These are phyloP conservation scores for Felis chaus DNA, from an alignment of 2,113 vertebrate genomes.

Conservation along the genomic window DNA sequence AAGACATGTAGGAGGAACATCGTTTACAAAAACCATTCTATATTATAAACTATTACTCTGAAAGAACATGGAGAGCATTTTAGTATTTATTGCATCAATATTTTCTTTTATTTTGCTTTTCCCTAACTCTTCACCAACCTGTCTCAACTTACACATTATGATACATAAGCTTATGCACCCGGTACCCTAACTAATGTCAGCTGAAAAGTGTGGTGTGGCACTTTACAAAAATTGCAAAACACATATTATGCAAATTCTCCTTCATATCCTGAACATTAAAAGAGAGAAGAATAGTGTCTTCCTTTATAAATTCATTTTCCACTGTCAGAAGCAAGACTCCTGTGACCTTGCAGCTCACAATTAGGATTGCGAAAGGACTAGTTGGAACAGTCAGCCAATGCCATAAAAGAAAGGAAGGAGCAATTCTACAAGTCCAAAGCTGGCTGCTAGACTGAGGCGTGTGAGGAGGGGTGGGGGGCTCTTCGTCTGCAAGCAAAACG, in stretches of 20 bases:
- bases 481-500: conserved; percentile 47
- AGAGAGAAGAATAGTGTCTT: conserved; percentile 58
- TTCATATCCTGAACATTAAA: conserved; percentile 60
- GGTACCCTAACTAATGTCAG: conserved; percentile 59
- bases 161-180: conserved; percentile 42
- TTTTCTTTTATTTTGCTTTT: conserved; percentile 64
- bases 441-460: conserved; percentile 45
- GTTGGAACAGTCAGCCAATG: conserved; percentile 63
- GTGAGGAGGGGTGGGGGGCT: neutral
- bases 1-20: conserved; percentile 32
- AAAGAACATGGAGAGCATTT: conserved; percentile 59
- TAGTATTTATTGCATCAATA: conserved; percentile 53
- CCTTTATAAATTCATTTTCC: conserved; percentile 64
- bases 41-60: conserved; percentile 42
- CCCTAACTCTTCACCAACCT: conserved; percentile 25
- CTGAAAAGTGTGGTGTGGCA: conserved; percentile 54
- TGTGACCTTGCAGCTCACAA: conserved; percentile 53
- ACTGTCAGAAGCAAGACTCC: conserved; percentile 62
- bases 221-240: conserved; percentile 71
- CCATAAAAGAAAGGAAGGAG: conserved; percentile 53
- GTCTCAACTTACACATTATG: conserved; percentile 29
- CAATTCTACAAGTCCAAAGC: conserved; percentile 51
- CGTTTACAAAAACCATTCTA: conserved; percentile 45
- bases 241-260: conserved; percentile 68
- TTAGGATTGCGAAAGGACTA: conserved; percentile 55